A percentile compares a stretch with the other conserved stretches of the same genome.
Evolutionary conservation across 2,888 invertebrate species (phyloP).

Genomic region (Apamea monoglypha): DNA sequence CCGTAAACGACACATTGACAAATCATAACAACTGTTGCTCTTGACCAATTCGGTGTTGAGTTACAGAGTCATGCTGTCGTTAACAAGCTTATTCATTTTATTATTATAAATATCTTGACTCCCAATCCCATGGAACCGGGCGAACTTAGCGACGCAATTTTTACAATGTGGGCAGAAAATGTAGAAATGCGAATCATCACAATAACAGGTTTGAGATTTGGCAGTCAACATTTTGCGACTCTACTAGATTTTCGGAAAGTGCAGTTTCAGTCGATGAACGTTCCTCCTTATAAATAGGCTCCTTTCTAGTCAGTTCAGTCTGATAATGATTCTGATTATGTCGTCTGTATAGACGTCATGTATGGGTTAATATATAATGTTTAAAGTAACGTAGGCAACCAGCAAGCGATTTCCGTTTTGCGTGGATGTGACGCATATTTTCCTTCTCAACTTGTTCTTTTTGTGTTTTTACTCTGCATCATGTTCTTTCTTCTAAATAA

Average conservation of each 20-base stretch:
- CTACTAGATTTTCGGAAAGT: neutral
- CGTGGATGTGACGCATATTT: no score
- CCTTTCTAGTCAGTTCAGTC: neutral
- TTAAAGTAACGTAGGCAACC: neutral
- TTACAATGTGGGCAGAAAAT: neutral
- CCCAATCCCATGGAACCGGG: neutral
- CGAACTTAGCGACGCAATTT: neutral
- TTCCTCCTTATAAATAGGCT: neutral
- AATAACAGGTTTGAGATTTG: neutral
- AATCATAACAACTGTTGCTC: neutral
- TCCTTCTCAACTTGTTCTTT: no score
- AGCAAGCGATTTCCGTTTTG: neutral
- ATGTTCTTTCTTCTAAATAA: no score
- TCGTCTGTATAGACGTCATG: no score
- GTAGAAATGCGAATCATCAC: neutral
- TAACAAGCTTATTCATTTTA: neutral
- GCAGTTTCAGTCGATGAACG: neutral
- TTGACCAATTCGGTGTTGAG: neutral
- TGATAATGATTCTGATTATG: neutral
- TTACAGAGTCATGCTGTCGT: neutral
- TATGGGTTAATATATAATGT: no score
- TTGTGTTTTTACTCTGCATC: no score
- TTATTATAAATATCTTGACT: neutral
- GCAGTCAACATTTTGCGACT: neutral
- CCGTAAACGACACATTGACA: neutral